Conservation (phyloP, 2,113 vertebrate species). For the Zosterops japonicus region DNA sequence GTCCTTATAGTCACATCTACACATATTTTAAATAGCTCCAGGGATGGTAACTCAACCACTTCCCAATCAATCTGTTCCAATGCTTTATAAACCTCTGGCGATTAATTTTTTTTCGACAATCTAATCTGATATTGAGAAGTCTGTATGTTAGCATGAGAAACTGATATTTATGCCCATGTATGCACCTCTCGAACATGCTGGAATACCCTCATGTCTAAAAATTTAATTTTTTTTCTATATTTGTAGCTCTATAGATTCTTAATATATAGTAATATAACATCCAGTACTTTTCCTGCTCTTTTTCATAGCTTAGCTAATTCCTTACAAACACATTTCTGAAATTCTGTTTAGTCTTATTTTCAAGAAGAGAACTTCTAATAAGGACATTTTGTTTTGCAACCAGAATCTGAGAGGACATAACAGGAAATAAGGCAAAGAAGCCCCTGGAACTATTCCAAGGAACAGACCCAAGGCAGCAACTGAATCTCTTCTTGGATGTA, state of each 20-base stretch:
- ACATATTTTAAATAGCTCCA: background rate
- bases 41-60: background rate
- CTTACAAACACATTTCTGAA: background rate
- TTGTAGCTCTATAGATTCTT: background rate
- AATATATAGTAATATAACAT: background rate
- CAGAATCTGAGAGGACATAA: background rate
- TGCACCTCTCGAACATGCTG: background rate
- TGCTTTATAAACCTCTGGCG: background rate
- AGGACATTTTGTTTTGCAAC: background rate
- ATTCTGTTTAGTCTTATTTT: background rate
- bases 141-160: background rate
- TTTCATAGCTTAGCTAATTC: background rate
- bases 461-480: background rate
- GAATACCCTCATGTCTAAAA: background rate
- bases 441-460: background rate
- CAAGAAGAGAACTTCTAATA: background rate
- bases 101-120: background rate
- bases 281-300: background rate
- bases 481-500: background rate
- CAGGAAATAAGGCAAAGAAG: background rate
- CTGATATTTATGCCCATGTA: fast-evolving
- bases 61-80: background rate
- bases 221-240: background rate
- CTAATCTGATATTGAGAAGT: background rate
- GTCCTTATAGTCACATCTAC: background rate